Evolutionary conservation across 2,888 invertebrate genomes (phyloP), one percentile per base, ranked within the genome.

Genomic region (Thymelicus sylvestris): DNA sequence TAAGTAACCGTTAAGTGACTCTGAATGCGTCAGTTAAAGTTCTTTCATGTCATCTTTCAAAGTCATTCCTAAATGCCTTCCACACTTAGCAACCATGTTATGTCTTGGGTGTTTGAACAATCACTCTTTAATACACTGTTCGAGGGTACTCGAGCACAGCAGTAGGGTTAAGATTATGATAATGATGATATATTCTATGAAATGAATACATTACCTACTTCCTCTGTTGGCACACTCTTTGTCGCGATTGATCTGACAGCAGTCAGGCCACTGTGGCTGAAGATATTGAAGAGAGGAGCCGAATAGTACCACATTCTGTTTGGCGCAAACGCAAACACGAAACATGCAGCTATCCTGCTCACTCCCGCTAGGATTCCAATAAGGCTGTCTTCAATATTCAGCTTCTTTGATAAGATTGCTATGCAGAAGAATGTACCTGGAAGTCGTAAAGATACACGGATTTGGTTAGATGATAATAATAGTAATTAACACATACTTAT

Each of bases 181-280:
- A 10, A 50, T 7, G n/a, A 15, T 6, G n/a, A 15, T 6, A 5
- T 6, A 57, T 13, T 7, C 13, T 63, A 31, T 15, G 8, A 19
- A 61, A 50, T 5, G 7, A 59, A 48, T 57, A 50, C 82, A 86
- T 86, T 83, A 92, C 95, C 95, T 74, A 95, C 86, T 91, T 95
- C 95, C 75, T 95, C 94, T 3, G 88, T 81, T 38, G 94, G 90
- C 7, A 95, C 95, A 75, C 93, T 88, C 78, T 95, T 95, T 0
- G 94, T 93, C 5, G 94, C 94, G 57, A 95, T 93, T 0, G 95
- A 95, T 66, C 95, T 85, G 67, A 95, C 88, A 0, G 95, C 94
- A n/a, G 95, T 95, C 39, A 95, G 83, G 0, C 94, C 94, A 0
- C 94, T 92, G 19, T 93, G 92, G 62, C 95, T 94, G 76, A 95